Evolutionary conservation across 2,113 vertebrate genomes (phyloP), one percentile per base, ranked within the genome.

Genomic region (Pantherophis guttatus): DNA sequence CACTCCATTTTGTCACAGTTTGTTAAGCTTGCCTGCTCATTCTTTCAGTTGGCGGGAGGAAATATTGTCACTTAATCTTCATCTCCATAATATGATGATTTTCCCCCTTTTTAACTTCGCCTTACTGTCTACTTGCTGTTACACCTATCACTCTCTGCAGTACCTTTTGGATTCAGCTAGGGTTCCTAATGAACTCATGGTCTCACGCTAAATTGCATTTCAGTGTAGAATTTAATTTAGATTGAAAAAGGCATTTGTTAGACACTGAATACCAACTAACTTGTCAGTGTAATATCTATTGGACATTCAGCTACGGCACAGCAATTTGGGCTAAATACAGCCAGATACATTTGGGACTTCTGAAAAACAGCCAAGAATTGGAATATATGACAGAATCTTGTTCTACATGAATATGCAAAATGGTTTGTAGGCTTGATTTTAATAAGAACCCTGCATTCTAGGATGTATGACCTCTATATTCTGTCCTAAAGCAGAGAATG

Each of bases 1-100:
- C 3, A 0, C 93, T 92, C 93, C 93, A 94, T 57, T 95, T 93
- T 96, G 97, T 96, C 97, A 96, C 96, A 95, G 96, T 94, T 95
- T 86, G 94, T 96, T 97, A 97, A 94, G 95, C 94, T 93, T 55
- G 58, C 0, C 0, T 8, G 24, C 21, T 17, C 17, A 8, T 93
- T 94, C 94, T 92, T 90, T 94, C 24, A 91, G 94, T 94, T 95
- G 1, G 62, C 85, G 89, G 91, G 57, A 48, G 58, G 44, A 44
- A 53, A 93, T 55, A 90, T 53, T 85, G 57, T 87, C 95, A 70
- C 39, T 96, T 93, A 94, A 95, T 92, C 65, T 93, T 93, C 91
- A 88, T 90, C 86, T 70, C 24, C 87, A 29, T 0, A 1, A 53
- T 24, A 93, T 48, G 57, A 5, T 57, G 92, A 75, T 2, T 86